A percentile compares a stretch with the other conserved stretches of the same genome.
phyloP scores from a whole-genome alignment of 2,888 invertebrate species.

The Tetranychus truncatus region DNA sequence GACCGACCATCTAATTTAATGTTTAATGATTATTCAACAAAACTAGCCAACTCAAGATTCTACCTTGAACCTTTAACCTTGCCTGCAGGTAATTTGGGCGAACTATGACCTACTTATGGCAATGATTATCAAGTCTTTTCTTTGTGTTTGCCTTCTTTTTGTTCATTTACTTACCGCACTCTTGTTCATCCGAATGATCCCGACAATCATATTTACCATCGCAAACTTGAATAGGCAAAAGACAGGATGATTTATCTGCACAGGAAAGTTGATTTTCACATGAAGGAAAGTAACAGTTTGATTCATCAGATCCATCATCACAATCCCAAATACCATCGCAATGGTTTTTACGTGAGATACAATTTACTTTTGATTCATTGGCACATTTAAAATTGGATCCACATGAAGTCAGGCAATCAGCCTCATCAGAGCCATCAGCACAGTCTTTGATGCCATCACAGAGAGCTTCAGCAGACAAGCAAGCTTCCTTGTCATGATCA shows the following conservation, averaged over 20 bases:
- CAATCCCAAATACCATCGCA: constrained; percentile 13
- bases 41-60: background rate
- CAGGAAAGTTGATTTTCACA: constrained; percentile 17
- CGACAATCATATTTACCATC: constrained; percentile 26
- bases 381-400: constrained; percentile 5
- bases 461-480: background rate
- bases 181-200: constrained; percentile 27
- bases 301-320: constrained; percentile 4
- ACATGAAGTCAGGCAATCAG: background rate
- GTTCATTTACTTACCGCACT: constrained; percentile 23
- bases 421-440: background rate
- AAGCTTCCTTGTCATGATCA: background rate
- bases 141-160: background rate
- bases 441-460: background rate
- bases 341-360: background rate
- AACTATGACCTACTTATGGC: background rate
- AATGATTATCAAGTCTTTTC: too few species aligned
- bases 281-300: background rate
- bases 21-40: background rate
- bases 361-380: background rate
- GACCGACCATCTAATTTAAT: background rate
- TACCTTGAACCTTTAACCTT: too few species aligned
- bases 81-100: background rate
- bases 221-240: constrained; percentile 26
- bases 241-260: constrained; percentile 25